Evolutionary conservation across 92 coral and sea anemone genomes (phyloP), one percentile per base, ranked within the genome.

Genomic region (Porites cylindrica): DNA sequence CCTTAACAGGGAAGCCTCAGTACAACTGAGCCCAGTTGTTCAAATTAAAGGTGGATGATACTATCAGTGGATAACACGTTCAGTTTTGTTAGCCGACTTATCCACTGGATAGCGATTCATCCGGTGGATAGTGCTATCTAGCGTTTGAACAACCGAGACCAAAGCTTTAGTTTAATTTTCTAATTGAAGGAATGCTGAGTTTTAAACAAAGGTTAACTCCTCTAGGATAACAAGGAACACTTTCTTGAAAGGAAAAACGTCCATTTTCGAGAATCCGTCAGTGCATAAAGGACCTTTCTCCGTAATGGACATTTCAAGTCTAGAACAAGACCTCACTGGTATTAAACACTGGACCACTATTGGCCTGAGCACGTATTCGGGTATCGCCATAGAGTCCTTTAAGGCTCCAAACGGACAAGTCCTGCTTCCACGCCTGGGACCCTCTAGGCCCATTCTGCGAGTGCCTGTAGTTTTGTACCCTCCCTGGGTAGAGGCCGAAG

Each of bases 391-490:
- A 64, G 83, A 79, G 83, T 14, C 83, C 70, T 17, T 79, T 29
- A 7, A 63, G 8, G 19, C 71, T 65, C 83, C 83, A 43, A 79
- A 64, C 20, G 83, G 83, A 63, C 43, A 19, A 29, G 20, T 43
- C 62, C 11, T 79, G 4, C 20, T 6, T 50, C 83, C 83, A 43
- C 71, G 4, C 13, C 17, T 43, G 32, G 61, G 16, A 6, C 20
- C 59, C 62, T 12, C 83, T 2, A 64, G 70, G 26, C 83, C 72
- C 50, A 79, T 43, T 65, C 20, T 79, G 83, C 83, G 83, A 50
- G 60, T 79, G 14, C 83, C 83, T n/a, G 83, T 79, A 73, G 51
- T 64, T 79, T 50, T 66, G 72, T 65, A 79, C 72, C 83, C 83
- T n/a, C 32, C 83, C 5, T 79, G 83, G 83, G 10, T 79, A 19